A percentile compares a stretch with the other conserved stretches of the same genome.
Conservation (phyloP, 2,888 invertebrate genomes). For the Cephus spinipes region DNA sequence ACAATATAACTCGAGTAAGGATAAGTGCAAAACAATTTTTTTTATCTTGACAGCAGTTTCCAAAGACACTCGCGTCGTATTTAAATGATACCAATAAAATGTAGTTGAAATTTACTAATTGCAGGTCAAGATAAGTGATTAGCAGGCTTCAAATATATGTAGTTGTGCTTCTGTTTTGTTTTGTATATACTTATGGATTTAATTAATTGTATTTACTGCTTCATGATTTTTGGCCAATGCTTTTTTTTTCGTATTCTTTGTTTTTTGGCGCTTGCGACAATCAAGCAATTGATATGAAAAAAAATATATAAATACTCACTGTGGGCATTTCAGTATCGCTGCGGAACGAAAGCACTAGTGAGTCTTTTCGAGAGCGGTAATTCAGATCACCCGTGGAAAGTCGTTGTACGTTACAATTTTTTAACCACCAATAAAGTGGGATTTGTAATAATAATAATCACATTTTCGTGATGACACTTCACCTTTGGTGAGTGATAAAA, state of each 20-base stretch:
- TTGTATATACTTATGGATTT: neutral
- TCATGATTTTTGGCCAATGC: neutral
- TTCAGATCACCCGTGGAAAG: neutral
- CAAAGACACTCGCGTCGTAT: neutral
- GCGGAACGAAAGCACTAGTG: neutral
- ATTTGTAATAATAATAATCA: conserved; percentile 6
- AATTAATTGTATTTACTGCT: neutral
- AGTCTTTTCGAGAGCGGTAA: neutral
- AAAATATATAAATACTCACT: neutral
- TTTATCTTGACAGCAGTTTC: neutral
- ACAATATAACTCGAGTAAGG: neutral
- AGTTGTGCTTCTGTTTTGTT: neutral
- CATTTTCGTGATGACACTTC: conserved; percentile 46
- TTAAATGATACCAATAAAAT: neutral
- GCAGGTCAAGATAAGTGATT: neutral
- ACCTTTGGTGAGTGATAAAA: conserved; percentile 41
- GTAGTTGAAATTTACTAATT: neutral
- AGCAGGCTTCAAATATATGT: neutral
- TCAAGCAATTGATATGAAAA: neutral
- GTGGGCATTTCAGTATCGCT: neutral
- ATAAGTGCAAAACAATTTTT: neutral
- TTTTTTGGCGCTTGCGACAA: neutral
- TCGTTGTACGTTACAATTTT: neutral
- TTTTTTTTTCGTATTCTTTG: neutral
- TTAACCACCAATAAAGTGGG: neutral